Percentiles rank a stretch among this genome's conserved stretches.
phyloP scores from a whole-genome alignment of 2,888 invertebrate species.

The Camptogramma bilineatum region DNA sequence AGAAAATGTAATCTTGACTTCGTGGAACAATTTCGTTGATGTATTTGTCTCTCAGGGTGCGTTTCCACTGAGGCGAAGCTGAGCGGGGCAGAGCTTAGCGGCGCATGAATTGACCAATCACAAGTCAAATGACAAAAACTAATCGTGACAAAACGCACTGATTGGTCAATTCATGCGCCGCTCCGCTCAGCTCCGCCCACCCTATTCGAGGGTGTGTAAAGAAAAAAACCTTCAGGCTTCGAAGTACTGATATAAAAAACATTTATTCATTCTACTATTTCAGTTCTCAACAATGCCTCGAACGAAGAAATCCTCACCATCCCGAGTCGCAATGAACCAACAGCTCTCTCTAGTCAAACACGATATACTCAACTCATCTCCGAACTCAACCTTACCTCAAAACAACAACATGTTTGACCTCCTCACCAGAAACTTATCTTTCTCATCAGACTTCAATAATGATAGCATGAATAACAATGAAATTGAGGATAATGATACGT shows the following conservation, averaged over 20 bases:
- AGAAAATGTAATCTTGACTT: too few species aligned
- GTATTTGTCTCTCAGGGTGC: too few species aligned
- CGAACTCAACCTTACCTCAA: slow-evolving; percentile 51
- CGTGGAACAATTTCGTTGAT: too few species aligned
- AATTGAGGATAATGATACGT: slow-evolving; percentile 73
- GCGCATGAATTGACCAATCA: too few species aligned
- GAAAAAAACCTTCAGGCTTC: too few species aligned
- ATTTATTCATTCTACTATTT: slow-evolving; percentile 45
- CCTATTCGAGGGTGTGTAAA: too few species aligned
- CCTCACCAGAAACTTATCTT: slow-evolving; percentile 78
- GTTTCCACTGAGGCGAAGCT: too few species aligned
- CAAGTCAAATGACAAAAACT: too few species aligned
- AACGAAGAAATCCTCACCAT: slow-evolving; percentile 81
- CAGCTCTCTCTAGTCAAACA: slow-evolving; percentile 76
- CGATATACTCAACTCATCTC: slow-evolving; percentile 69
- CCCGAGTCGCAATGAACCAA: slow-evolving; percentile 72
- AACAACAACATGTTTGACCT: slow-evolving; percentile 77
- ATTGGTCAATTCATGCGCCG: too few species aligned
- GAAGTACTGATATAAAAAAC: not conserved
- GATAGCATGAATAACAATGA: slow-evolving; percentile 82
- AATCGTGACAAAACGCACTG: too few species aligned
- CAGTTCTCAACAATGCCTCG: slow-evolving; percentile 88
- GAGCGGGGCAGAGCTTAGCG: too few species aligned
- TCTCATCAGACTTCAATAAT: slow-evolving; percentile 80
- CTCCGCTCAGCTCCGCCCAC: too few species aligned